A percentile compares a stretch with the other conserved stretches of the same genome.
phyloP scores from a whole-genome alignment of 1,140 invertebrate genomes.

The Sycophaga agraensis region DNA sequence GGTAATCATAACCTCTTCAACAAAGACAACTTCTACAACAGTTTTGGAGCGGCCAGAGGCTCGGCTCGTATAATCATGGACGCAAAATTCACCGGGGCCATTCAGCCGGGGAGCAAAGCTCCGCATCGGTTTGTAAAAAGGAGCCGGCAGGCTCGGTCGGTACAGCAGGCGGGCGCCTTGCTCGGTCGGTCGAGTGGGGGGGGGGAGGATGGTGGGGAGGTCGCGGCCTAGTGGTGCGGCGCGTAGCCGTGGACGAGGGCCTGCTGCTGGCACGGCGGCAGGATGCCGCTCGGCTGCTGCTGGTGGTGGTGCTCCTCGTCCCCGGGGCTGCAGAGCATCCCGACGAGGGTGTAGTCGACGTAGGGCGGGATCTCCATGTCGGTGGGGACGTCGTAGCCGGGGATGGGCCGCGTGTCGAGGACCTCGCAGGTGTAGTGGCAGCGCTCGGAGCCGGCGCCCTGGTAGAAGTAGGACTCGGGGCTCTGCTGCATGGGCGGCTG shows the following conservation, averaged over 20 bases:
- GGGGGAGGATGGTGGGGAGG: no score
- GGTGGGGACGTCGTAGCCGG: conserved; percentile 38
- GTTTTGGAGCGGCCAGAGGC: no score
- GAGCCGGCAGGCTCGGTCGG: no score
- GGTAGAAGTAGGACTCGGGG: conserved; percentile 45
- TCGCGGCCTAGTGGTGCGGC: conserved; percentile 45
- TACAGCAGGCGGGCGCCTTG: no score
- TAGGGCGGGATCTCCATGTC: conserved; percentile 50
- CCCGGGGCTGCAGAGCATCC: conserved; percentile 51
- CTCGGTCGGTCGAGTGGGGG: no score
- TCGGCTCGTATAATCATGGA: no score
- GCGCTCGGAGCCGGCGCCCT: conserved; percentile 30
- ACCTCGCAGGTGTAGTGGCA: conserved; percentile 53
- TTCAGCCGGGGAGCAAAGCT: no score
- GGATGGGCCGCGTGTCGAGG: conserved; percentile 43
- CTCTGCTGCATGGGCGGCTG: conserved; percentile 18
- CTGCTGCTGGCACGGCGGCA: neutral
- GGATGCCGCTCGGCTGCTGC: neutral
- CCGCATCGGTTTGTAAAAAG: no score
- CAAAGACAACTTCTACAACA: no score
- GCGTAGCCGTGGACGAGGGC: conserved; percentile 42
- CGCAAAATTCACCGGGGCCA: no score
- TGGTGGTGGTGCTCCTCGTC: conserved; percentile 36
- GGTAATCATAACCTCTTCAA: no score
- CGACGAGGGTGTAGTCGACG: conserved; percentile 54